Evolutionary conservation across 92 coral and sea anemone genomes (phyloP).

Genomic region (Actinernus sp.): DNA sequence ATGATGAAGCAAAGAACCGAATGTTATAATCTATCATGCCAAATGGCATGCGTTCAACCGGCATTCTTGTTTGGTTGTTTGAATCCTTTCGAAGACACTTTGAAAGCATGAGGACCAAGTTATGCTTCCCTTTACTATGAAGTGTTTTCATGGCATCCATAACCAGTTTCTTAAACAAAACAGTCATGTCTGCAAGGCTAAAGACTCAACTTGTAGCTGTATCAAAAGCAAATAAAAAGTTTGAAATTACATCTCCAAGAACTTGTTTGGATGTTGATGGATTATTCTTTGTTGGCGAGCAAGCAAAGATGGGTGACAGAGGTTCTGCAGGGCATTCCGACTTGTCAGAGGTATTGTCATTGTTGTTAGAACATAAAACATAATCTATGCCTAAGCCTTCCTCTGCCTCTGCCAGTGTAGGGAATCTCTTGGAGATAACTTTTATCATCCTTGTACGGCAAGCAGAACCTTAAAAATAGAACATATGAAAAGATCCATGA

Average conservation of each 20-base stretch:
- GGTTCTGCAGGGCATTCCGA: slow-evolving; percentile 5
- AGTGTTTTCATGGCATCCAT: slow-evolving; percentile 43
- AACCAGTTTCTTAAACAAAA: slow-evolving; percentile 14
- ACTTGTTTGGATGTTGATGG: neutral
- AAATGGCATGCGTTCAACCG: slow-evolving; percentile 58
- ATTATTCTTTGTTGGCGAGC: slow-evolving; percentile 36
- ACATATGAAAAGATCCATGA: too few species aligned
- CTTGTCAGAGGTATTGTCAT: too few species aligned
- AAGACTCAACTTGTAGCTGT: too few species aligned
- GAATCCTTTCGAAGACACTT: slow-evolving; percentile 35
- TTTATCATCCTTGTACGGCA: slow-evolving; percentile 60
- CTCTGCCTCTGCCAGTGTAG: slow-evolving; percentile 57
- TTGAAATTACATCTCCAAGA: slow-evolving; percentile 38
- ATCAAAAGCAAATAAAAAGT: too few species aligned
- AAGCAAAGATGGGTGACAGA: slow-evolving; percentile 47
- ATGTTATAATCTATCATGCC: slow-evolving; percentile 64
- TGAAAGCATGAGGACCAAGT: slow-evolving; percentile 31
- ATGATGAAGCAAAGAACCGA: slow-evolving; percentile 46
- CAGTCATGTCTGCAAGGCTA: neutral
- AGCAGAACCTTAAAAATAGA: slow-evolving; percentile 39
- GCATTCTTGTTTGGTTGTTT: neutral
- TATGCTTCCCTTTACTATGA: slow-evolving; percentile 23
- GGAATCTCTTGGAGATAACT: slow-evolving; percentile 15
- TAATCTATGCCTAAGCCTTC: slow-evolving; percentile 33
- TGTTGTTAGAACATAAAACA: neutral